Evolutionary conservation across 2,113 vertebrate species (phyloP).

Genomic region (Himantopus leucocephalus): DNA sequence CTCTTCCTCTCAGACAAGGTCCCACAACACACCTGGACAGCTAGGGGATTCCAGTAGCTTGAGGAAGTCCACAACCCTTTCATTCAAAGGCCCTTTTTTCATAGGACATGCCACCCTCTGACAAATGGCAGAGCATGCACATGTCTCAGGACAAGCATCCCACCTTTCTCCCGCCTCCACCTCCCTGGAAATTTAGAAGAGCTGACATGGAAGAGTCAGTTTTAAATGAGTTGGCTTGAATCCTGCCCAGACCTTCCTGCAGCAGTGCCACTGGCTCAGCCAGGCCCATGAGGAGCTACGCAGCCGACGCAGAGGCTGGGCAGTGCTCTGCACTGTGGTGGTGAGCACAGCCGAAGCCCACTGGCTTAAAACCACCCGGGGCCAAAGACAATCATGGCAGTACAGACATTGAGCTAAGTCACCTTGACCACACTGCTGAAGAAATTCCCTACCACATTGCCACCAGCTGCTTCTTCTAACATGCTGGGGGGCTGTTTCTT

Average conservation of each 20-base stretch:
- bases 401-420: rapidly evolving
- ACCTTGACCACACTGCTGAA: neutral
- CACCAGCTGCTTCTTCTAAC: neutral
- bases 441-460: neutral
- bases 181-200: neutral
- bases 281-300: neutral
- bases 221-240: neutral
- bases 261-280: neutral
- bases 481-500: neutral
- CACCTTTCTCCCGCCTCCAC: neutral
- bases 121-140: neutral
- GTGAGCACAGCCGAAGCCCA: neutral
- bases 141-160: neutral
- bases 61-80: neutral
- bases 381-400: neutral
- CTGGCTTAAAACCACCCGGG: neutral
- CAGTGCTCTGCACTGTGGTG: neutral
- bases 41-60: neutral
- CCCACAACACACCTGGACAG: neutral
- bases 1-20: neutral
- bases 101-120: rapidly evolving
- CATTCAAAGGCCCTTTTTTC: neutral
- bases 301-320: neutral
- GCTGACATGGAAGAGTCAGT: neutral
- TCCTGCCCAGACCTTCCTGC: neutral